These are phyloP conservation scores for Lepus europaeus DNA, from an alignment of 2,113 vertebrate species.

Conservation along the genomic window DNA sequence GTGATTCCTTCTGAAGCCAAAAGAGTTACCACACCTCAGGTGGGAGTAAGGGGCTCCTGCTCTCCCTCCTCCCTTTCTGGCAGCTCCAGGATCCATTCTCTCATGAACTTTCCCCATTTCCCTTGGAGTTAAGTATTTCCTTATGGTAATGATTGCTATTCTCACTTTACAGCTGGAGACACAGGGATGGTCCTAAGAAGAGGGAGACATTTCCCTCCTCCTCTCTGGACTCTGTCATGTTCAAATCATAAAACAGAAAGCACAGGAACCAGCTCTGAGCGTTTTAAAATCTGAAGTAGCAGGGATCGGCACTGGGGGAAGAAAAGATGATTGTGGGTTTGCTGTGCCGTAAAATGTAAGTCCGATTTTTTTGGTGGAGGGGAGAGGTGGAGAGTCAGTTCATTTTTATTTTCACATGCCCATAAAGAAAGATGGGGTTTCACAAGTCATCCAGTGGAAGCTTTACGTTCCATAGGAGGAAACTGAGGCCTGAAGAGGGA, in stretches of 20 bases:
- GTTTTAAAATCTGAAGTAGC: not conserved
- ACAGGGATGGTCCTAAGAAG: conserved; percentile 49
- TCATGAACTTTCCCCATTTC: conserved; percentile 64
- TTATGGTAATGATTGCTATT: conserved; percentile 67
- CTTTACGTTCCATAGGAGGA: not conserved
- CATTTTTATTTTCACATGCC: not conserved
- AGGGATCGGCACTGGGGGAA: not conserved
- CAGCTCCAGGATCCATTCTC: conserved; percentile 57
- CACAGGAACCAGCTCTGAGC: conserved; percentile 3
- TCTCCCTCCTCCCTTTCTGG: not conserved
- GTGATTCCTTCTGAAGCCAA: not conserved
- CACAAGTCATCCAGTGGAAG: not conserved
- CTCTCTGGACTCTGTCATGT: conserved; percentile 66
- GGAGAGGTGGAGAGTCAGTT: not conserved
- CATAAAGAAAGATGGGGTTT: conserved; percentile 35
- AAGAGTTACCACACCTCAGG: not conserved
- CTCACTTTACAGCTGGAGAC: conserved; percentile 66
- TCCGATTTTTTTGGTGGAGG: not conserved
- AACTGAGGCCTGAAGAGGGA: not conserved
- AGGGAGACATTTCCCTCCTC: conserved; percentile 47
- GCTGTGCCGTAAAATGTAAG: not conserved
- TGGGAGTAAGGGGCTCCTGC: not conserved
- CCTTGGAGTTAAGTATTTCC: conserved; percentile 79
- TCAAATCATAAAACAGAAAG: conserved; percentile 67
- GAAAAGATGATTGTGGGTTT: not conserved